Conservation (phyloP, 2,113 vertebrate genomes). For the Morone chrysops region DNA sequence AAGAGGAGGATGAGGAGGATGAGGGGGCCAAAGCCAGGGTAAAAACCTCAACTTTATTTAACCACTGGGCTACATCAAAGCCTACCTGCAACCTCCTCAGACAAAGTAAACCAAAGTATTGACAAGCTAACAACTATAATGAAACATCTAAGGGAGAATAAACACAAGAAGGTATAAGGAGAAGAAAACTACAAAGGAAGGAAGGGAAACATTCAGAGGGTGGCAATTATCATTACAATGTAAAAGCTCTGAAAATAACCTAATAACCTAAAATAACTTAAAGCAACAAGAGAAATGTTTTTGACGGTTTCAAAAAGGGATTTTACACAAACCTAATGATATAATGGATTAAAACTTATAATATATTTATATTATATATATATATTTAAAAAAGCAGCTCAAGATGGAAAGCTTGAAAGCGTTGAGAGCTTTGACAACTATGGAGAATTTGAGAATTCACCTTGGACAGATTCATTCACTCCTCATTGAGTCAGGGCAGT, state of each 20-base stretch:
- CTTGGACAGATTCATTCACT: neutral
- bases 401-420: accelerated
- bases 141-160: neutral
- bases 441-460: neutral
- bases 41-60: constrained; percentile 2
- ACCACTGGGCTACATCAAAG: neutral
- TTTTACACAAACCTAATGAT: neutral
- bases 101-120: neutral
- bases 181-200: constrained; percentile 12
- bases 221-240: neutral
- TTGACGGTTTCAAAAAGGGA: too few relatives aligned
- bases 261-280: neutral
- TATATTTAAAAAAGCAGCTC: neutral
- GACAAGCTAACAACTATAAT: neutral
- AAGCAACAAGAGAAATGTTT: neutral
- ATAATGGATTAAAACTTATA: neutral
- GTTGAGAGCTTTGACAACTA: neutral
- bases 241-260: neutral
- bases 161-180: neutral
- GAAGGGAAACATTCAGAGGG: neutral
- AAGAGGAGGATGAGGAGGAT: constrained; percentile 61
- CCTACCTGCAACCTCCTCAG: constrained; percentile 1
- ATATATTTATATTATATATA: too few relatives aligned
- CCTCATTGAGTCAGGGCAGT: neutral
- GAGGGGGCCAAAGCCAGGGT: constrained; percentile 73